Base-by-base conservation (phyloP, 2,113 vertebrate genomes). In the Arenaria interpres region DNA sequence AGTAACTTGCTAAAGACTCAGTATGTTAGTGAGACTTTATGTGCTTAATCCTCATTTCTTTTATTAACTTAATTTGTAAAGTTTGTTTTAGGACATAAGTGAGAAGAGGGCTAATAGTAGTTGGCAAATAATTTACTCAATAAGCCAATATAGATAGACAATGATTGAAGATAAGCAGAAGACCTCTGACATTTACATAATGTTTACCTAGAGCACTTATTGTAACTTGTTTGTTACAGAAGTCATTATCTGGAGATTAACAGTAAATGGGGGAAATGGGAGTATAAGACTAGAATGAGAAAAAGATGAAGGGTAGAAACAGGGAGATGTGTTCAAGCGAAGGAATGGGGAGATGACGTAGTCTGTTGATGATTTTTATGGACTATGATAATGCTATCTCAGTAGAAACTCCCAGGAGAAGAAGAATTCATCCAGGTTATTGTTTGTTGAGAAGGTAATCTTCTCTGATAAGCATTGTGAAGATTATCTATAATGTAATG, bases 361-460 rank as follows among this genome's bases (percentile, higher is more conserved):
- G 46, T 89, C 23, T 48, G 15, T 57, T 87, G 72, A n/a, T 77
- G 32, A 5, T 71, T 16, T 59, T 95, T 93, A 54, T 91, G 56
- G 50, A 35, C 37, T 63, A 14, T 72, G 68, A 60, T 96, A 81
- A 62, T 68, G 12, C 57, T 87, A 3, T 89, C 56, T 89, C 56
- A 37, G 20, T 50, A 73, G 74, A 57, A 69, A 32, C 16, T 88
- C 59, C 21, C 21, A 51, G 60, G 64, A 80, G 72, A 86, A 75
- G 15, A 62, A 62, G 57, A 93, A 88, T 92, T 95, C 32, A 56
- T 76, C 41, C 27, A 48, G 32, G 28, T 89, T 97, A 59, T 89
- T 93, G 78, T 96, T 96, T 96, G 41, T 69, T 85, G 63, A 85
- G 75, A 77, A 46, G 43, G 25, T 92, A 90, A 41, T 92, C 68